A percentile compares a stretch with the other conserved stretches of the same genome.
Evolutionary conservation across 2,797 vertebrate species (phyloP).

Genomic region (Poeciliopsis paucimaculata): DNA sequence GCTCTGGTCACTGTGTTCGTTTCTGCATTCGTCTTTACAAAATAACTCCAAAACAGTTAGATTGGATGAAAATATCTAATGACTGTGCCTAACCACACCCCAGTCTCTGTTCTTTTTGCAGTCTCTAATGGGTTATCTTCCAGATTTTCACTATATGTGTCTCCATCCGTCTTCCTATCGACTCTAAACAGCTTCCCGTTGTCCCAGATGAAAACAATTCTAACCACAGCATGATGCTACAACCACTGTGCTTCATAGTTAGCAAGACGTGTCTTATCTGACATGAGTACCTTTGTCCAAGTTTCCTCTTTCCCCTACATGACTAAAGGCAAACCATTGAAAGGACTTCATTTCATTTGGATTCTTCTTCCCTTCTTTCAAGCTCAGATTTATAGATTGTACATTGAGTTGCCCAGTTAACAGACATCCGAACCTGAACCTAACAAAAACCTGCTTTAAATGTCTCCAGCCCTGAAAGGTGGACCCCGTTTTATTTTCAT

Average conservation of each 20-base stretch:
- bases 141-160: background rate
- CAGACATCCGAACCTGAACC: background rate
- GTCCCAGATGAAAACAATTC: background rate
- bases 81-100: background rate
- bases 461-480: background rate
- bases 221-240: background rate
- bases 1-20: background rate
- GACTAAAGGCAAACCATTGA: background rate
- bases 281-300: background rate
- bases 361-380: background rate
- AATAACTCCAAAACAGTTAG: background rate
- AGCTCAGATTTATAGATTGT: background rate
- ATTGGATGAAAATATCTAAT: background rate
- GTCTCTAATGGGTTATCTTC: background rate
- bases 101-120: background rate
- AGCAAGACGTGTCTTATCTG: background rate
- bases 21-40: background rate
- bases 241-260: background rate
- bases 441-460: background rate
- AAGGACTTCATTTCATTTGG: background rate
- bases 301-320: background rate
- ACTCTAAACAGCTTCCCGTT: too few relatives aligned
- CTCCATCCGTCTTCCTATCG: background rate
- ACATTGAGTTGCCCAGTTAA: background rate
- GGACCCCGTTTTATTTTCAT: background rate